Conservation (phyloP, 2,888 invertebrate genomes). For the Acheta domesticus region DNA sequence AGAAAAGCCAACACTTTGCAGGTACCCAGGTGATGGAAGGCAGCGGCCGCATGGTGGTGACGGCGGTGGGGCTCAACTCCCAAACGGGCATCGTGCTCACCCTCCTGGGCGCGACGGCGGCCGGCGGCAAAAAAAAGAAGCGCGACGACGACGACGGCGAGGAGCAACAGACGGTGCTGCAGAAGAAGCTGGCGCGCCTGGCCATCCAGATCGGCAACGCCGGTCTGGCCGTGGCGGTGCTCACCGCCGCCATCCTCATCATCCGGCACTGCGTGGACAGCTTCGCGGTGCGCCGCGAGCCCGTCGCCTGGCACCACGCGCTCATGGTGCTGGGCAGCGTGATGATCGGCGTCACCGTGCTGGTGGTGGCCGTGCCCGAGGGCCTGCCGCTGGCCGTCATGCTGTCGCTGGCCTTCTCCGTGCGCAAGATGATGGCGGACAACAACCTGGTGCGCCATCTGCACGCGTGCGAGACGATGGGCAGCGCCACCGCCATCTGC, state of each 20-base stretch:
- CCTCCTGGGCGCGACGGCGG: constrained; percentile 54
- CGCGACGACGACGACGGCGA: too few relatives aligned
- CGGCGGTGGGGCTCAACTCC: constrained; percentile 64
- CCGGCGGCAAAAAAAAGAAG: constrained; percentile 44
- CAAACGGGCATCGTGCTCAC: constrained; percentile 66
- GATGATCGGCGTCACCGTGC: constrained; percentile 63
- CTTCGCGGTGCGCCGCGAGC: not conserved
- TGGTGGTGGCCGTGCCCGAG: constrained; percentile 62
- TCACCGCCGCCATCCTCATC: too few relatives aligned
- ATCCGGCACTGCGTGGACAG: too few relatives aligned
- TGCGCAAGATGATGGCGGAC: constrained; percentile 62
- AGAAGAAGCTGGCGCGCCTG: too few relatives aligned
- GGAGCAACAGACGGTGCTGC: too few relatives aligned
- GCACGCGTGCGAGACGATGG: constrained; percentile 65
- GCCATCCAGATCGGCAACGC: too few relatives aligned
- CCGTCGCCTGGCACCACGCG: not conserved
- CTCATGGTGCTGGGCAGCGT: constrained; percentile 47
- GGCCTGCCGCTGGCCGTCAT: constrained; percentile 62
- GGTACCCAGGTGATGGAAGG: constrained; percentile 70
- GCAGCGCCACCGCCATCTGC: constrained; percentile 62
- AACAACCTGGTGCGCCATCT: constrained; percentile 61
- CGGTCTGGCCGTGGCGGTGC: too few relatives aligned
- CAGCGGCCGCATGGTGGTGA: constrained; percentile 61
- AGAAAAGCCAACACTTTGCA: not conserved
- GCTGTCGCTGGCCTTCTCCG: constrained; percentile 59